Base-by-base conservation (phyloP, 2,888 invertebrate species). In the Apodemia duryi region DNA sequence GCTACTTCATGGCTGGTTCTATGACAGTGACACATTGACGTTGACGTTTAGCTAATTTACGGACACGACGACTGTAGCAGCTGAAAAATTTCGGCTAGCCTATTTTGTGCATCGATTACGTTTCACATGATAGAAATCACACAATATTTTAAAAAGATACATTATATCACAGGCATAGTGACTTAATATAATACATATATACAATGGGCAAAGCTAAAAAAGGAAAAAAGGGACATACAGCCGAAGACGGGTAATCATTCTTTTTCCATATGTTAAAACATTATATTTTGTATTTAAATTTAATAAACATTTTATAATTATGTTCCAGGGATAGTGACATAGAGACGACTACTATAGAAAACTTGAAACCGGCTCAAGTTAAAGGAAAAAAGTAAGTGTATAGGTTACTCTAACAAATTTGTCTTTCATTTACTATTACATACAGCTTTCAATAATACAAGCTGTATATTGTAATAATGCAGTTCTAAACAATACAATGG, bases 181-280 rank as follows among this genome's bases (percentile, higher is more conserved):
- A 90, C 91, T 79, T 90, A 88, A 83, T 84, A 86, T 71, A 79
- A 69, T 70, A 72, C 70, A 74, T 69, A 66, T 73, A 74, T 76
- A 84, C 76, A 73, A 96, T 96, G 96, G 96, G 95, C 81, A 96
- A 96, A 92, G 93, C 95, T 84, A 96, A 96, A 94, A 96, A 96
- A 89, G 94, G 95, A 84, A 95, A 95, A 91, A 96, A 96, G 93
- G 94, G 94, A 86, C 93, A 93, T 82, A 93, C 93, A 81, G 95
- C 94, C 72, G 95, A 96, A 74, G 95, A 96, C 77, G 94, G 95
- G 96, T 96, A 90, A 93, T 93, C 79, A 77, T 75, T 73, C 74
- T 73, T 75, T 38, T 76, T 79, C 79, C 84, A 85, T 83, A 87
- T 85, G 82, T 82, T 80, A 9, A 10, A 76, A 72, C 67, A 51